Evolutionary conservation across 2,113 vertebrate genomes (phyloP), one percentile per base, ranked within the genome.

Genomic region (Pterophyllum scalare): DNA sequence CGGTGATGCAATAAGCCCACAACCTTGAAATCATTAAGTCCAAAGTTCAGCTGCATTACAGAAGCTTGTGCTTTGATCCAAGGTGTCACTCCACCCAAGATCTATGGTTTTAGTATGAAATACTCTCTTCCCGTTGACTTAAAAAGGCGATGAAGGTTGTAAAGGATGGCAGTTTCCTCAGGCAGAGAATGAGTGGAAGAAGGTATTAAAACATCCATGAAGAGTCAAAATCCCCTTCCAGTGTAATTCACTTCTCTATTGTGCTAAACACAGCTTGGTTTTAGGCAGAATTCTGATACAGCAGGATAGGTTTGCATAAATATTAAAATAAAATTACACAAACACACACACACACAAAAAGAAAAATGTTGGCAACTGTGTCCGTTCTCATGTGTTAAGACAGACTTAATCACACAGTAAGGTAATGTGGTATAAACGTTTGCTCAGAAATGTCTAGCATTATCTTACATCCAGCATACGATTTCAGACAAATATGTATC

Each of bases 1-100:
- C 28, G 60, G 10, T 90, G 72, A 90, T 57, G 82, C 79, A 91
- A 88, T 74, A 80, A 61, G 56, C 46, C 70, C 57, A 40, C 72
- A 72, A 81, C 64, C 62, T 75, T 82, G 72, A 78, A 86, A 84
- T 88, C 80, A 79, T 62, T 77, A 40, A 61, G 56, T 85, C 60
- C 20, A 86, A 77, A 64, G 56, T 84, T 54, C 43, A 80, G 28
- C 22, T 70, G n/a, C 43, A 76, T 65, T 62, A 82, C 22, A 83
- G 49, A 62, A 43, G 13, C 57, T 58, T 28, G 28, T 31, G 67
- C 76, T 83, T 80, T 82, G 70, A 78, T 79, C n/a, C 24, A 58
- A 56, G 75, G 35, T 54, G 22, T 43, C 67, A 26, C 38, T 76
- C 40, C 56, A 70, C 35, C 60, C 17, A 22, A 61, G 20, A 58